Evolutionary conservation across 2,888 invertebrate species (phyloP).

Genomic region (Andrena haemorrhoa): DNA sequence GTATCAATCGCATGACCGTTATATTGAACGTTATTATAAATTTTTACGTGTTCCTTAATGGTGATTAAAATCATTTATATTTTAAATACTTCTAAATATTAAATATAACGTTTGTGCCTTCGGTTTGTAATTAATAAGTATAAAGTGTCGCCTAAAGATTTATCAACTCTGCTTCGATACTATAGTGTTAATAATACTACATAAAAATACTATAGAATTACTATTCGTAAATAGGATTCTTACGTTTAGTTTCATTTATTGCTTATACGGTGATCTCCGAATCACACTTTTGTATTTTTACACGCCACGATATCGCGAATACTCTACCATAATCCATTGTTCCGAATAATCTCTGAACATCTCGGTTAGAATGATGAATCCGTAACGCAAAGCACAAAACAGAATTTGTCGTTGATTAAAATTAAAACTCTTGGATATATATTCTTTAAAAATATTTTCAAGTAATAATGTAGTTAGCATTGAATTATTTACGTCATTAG

Average conservation of each 20-base stretch:
- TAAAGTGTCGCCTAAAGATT: not conserved
- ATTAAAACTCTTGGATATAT: not conserved
- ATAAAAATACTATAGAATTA: conserved; percentile 38
- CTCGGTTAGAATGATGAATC: conserved; percentile 8
- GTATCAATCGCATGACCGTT: not conserved
- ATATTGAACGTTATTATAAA: conserved; percentile 6
- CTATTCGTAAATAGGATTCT: conserved; percentile 30
- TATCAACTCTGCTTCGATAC: conserved; percentile 4
- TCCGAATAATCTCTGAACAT: conserved; percentile 7
- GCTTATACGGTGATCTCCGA: conserved; percentile 36
- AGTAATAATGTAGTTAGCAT: conserved; percentile 4
- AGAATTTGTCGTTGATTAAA: conserved; percentile 3
- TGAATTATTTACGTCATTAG: conserved; percentile 15
- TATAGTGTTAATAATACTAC: conserved; percentile 8
- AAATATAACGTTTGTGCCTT: conserved; percentile 27
- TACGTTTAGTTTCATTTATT: conserved; percentile 42
- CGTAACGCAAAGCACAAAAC: conserved; percentile 11
- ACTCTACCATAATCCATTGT: conserved; percentile 8
- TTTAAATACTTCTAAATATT: conserved; percentile 17
- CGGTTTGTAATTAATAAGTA: conserved; percentile 11
- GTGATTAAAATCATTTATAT: conserved; percentile 1
- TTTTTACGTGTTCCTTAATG: not conserved
- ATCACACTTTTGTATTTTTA: conserved; percentile 25
- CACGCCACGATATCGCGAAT: conserved; percentile 1
- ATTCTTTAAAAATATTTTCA: conserved; percentile 14